Conservation (phyloP, 2,797 vertebrate genomes). For the Botia kubotai region DNA sequence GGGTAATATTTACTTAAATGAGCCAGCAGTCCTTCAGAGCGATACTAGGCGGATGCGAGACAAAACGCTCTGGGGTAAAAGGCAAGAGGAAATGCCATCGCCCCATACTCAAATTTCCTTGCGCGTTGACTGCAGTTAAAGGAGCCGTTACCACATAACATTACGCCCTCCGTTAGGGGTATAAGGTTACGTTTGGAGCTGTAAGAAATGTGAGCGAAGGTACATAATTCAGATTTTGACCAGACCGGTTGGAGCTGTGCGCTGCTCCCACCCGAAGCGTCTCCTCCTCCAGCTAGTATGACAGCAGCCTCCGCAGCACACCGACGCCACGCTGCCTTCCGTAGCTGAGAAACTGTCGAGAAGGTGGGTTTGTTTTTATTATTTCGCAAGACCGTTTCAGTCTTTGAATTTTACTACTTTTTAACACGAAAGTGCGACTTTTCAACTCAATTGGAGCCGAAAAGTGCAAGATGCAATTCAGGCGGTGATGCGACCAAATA, state of each 20-base stretch:
- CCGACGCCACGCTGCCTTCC: neutral
- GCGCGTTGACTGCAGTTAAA: constrained; percentile 25
- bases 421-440: neutral
- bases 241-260: neutral
- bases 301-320: neutral
- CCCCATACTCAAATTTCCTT: constrained; percentile 51
- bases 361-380: constrained; percentile 20
- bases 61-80: constrained; percentile 2
- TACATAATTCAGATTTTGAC: neutral
- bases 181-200: neutral
- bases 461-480: neutral
- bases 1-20: neutral
- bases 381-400: neutral
- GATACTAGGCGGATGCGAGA: neutral
- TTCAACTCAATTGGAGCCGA: no score
- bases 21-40: neutral
- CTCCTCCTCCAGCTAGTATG: constrained; percentile 18
- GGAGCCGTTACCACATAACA: constrained; percentile 4
- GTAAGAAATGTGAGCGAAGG: neutral
- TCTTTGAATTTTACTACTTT: neutral
- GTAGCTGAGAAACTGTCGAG: neutral
- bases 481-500: neutral
- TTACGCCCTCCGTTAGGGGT: neutral
- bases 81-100: constrained; percentile 57
- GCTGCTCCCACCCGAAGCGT: neutral